Evolutionary conservation across 2,113 vertebrate species (phyloP), one percentile per base, ranked within the genome.

Genomic region (Platysteira castanea): DNA sequence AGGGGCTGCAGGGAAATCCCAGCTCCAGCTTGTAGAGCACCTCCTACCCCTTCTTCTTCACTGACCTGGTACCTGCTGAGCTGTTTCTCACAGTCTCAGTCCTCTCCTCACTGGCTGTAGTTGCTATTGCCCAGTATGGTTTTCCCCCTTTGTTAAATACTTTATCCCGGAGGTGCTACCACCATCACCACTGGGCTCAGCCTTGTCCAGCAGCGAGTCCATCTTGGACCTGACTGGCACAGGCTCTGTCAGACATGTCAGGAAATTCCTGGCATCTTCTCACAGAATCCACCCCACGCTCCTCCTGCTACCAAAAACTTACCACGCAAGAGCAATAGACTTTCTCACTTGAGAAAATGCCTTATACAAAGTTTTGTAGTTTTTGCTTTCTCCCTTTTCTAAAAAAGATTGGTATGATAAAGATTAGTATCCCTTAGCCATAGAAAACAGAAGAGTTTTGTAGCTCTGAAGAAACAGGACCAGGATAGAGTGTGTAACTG

Each of bases 1-100:
- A 73, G 1, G 0, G 23, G 10, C 27, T 37, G 46, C 23, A 46
- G 24, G 2, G 1, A 0, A 26, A 75, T 31, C 11, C 10, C 33
- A 20, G 64, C n/a, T 41, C 10, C 8, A 6, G 42, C 4, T 13
- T 2, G 3, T 39, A 28, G 7, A n/a, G 33, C 21, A 46, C 1
- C 30, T 77, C 15, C 44, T 53, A 6, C 26, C 8, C 18, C 31
- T 53, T 30, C 27, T 13, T 39, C 54, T 63, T 2, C 70, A 28
- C 31, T n/a, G 41, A 9, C 13, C 27, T 17, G 13, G 22, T 4
- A 13, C 33, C 67, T 53, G 9, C 30, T 23, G 49, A 57, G 28
- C 8, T 37, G 22, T 35, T n/a, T 61, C 21, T 80, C 10, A 21
- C 35, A 15, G 18, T 30, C 31, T 26, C 27, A 56, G 0, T 30